These are phyloP conservation scores for Pangasius djambal DNA, from an alignment of 2,797 vertebrate genomes.

Conservation along the genomic window DNA sequence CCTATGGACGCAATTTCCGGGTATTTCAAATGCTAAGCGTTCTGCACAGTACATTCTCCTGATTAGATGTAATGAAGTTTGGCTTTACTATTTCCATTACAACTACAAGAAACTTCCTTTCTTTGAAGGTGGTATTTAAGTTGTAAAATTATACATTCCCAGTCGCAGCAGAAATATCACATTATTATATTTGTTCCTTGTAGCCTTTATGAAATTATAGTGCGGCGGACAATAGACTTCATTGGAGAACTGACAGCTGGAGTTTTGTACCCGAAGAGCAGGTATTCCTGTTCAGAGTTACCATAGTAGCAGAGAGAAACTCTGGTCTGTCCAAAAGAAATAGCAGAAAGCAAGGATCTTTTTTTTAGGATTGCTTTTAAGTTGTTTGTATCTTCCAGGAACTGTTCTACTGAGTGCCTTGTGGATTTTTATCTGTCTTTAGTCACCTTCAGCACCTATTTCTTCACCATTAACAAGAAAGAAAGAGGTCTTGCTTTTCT, in stretches of 20 bases:
- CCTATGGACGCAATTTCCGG: background rate
- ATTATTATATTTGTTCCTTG: conserved; percentile 10
- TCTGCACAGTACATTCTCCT: background rate
- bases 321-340: conserved; percentile 43
- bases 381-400: conserved; percentile 36
- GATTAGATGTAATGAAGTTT: background rate
- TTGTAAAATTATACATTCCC: conserved; percentile 6
- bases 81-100: background rate
- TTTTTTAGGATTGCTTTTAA: conserved; percentile 27
- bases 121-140: background rate
- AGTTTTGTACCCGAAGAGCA: conserved; percentile 38
- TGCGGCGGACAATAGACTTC: conserved; percentile 23
- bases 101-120: background rate
- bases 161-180: conserved; percentile 19
- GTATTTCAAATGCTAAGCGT: background rate
- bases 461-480: background rate
- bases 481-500: background rate
- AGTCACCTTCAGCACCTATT: background rate
- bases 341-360: conserved; percentile 36
- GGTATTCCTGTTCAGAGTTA: conserved; percentile 44
- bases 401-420: conserved; percentile 21
- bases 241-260: conserved; percentile 28
- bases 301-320: conserved; percentile 48
- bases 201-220: conserved; percentile 13
- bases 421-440: background rate